These are phyloP conservation scores for Plectropomus leopardus DNA, from an alignment of 2,113 vertebrate genomes.

Conservation along the genomic window DNA sequence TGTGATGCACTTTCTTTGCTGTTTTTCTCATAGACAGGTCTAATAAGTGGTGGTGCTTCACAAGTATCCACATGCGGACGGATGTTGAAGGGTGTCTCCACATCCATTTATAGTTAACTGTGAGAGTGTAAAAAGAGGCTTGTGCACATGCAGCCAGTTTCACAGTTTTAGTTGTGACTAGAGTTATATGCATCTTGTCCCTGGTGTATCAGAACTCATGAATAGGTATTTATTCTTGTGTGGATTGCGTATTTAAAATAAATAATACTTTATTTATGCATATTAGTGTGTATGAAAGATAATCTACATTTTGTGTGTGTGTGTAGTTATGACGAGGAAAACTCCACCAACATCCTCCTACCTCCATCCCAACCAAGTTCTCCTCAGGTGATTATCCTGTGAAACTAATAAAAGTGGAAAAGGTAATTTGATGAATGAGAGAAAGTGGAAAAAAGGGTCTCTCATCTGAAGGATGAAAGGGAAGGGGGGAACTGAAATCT, in stretches of 20 bases:
- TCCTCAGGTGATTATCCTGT: conserved; percentile 56
- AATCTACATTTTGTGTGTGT: not conserved
- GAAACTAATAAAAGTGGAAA: conserved; percentile 60
- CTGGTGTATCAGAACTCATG: not conserved
- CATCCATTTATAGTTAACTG: too few relatives aligned
- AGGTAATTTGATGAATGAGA: conserved; percentile 59
- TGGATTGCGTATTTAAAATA: not conserved
- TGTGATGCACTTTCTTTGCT: too few relatives aligned
- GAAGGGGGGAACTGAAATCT: conserved; percentile 39
- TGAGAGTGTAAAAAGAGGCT: too few relatives aligned
- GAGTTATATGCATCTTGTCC: too few relatives aligned
- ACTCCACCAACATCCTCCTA: not conserved
- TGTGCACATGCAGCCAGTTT: too few relatives aligned
- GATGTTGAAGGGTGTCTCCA: too few relatives aligned
- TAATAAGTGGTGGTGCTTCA: too few relatives aligned
- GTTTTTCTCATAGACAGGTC: too few relatives aligned
- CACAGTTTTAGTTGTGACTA: too few relatives aligned
- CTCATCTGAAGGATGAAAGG: conserved; percentile 68
- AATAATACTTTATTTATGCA: not conserved
- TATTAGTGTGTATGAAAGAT: not conserved
- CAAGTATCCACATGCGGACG: too few relatives aligned
- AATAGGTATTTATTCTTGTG: not conserved
- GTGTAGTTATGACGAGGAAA: not conserved
- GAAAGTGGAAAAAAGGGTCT: conserved; percentile 51
- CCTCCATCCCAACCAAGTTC: conserved; percentile 1